Conservation (phyloP, 2,113 vertebrate genomes). For the Petrocephalus zakoni region DNA sequence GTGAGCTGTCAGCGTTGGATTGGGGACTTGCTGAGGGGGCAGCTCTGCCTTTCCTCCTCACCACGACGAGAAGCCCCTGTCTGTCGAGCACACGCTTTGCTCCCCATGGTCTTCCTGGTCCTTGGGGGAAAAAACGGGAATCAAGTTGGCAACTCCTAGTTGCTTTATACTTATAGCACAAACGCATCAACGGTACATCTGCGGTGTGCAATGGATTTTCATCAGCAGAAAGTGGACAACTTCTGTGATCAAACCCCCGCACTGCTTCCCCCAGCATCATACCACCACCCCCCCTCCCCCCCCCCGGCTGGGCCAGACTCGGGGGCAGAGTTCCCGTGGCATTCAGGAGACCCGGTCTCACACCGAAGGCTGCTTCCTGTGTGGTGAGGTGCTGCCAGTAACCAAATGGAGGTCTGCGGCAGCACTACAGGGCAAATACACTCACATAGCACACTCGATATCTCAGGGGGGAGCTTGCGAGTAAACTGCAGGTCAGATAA, state of each 20-base stretch:
- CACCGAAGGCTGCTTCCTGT: not conserved
- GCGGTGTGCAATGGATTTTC: not conserved
- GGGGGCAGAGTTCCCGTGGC: not conserved
- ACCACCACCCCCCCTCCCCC: not conserved
- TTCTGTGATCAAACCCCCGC: not conserved
- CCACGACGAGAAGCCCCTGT: not conserved
- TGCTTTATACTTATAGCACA: not conserved
- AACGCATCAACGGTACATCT: not conserved
- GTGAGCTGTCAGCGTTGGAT: conserved; percentile 4
- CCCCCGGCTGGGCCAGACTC: not conserved
- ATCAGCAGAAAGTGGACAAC: not conserved
- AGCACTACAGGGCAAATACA: not conserved
- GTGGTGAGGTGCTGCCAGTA: not conserved
- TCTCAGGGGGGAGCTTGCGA: not conserved
- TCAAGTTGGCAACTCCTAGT: not conserved
- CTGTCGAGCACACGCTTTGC: not conserved
- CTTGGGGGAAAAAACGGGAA: not conserved
- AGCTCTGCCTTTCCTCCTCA: not conserved
- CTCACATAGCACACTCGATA: not conserved
- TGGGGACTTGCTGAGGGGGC: not conserved
- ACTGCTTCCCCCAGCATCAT: not conserved
- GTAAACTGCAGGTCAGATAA: not conserved
- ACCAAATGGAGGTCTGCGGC: not conserved
- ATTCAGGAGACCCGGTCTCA: not conserved
- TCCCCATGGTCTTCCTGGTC: not conserved